Conservation (phyloP, 1,140 invertebrate species). For the Papilio machaon region DNA sequence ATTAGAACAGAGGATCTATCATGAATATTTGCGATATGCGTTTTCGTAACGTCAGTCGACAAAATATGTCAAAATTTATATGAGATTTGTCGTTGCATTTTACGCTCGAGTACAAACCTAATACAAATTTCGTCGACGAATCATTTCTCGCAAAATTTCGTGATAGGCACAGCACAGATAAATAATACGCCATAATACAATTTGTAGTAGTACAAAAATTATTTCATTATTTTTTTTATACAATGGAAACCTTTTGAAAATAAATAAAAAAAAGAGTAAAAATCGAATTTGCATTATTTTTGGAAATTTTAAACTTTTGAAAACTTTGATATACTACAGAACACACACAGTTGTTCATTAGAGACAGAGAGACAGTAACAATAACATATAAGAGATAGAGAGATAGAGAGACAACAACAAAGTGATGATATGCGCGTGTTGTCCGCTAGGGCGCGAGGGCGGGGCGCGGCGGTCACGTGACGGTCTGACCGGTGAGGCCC, state of each 20-base stretch:
- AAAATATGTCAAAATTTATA: too few species aligned
- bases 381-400: background rate
- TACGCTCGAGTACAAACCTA: too few species aligned
- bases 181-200: too few species aligned
- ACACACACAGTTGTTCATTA: constrained; percentile 10
- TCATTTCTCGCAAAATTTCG: too few species aligned
- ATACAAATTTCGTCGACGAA: too few species aligned
- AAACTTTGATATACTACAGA: background rate
- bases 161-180: too few species aligned
- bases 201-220: too few species aligned
- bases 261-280: background rate
- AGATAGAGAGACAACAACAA: background rate
- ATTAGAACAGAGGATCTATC: too few species aligned
- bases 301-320: background rate
- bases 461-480: constrained; percentile 73
- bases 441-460: constrained; percentile 71
- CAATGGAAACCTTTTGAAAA: background rate
- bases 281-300: too few species aligned
- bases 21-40: too few species aligned
- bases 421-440: constrained; percentile 49
- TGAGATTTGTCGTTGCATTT: too few species aligned
- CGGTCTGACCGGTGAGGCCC: constrained; percentile 78
- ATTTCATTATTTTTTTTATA: background rate
- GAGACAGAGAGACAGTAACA: background rate
- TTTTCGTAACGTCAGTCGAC: too few species aligned